phyloP scores from a whole-genome alignment of 2,888 invertebrate genomes.

The Chromoteleia sp. region DNA sequence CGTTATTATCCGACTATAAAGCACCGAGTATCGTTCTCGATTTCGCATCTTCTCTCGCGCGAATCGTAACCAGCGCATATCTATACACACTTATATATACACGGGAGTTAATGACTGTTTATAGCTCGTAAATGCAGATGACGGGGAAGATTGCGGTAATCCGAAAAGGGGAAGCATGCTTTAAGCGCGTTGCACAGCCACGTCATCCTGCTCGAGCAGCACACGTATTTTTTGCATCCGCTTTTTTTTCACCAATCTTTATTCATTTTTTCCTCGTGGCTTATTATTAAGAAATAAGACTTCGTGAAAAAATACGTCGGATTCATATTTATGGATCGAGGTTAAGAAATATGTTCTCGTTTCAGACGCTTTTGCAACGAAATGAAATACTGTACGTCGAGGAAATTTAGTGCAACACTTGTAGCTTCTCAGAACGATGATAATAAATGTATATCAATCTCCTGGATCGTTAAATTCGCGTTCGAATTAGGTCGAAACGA shows the following conservation, averaged over 20 bases:
- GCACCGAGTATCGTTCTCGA: conserved; percentile 9
- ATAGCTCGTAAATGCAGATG: conserved; percentile 59
- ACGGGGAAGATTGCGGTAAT: conserved; percentile 52
- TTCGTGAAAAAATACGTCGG: conserved; percentile 24
- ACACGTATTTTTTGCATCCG: conserved; percentile 9
- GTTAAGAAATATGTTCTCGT: conserved; percentile 36
- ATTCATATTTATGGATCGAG: conserved; percentile 58
- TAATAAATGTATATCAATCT: conserved; percentile 27
- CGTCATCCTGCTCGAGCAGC: background rate
- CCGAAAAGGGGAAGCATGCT: conserved; percentile 39
- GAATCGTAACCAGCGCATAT: conserved; percentile 36
- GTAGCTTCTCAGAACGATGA: conserved; percentile 10
- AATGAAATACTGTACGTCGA: conserved; percentile 28
- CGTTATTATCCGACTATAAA: conserved; percentile 46
- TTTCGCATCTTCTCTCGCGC: conserved; percentile 30
- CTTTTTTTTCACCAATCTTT: conserved; percentile 6
- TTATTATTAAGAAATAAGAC: conserved; percentile 48
- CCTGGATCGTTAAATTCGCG: background rate
- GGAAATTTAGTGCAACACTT: conserved; percentile 42
- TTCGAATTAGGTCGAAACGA: background rate
- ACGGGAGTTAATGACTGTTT: conserved; percentile 57
- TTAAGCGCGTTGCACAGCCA: conserved; percentile 12
- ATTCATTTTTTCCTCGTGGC: background rate
- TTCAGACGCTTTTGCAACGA: conserved; percentile 32
- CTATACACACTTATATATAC: conserved; percentile 12